Base-by-base conservation (phyloP, 1,140 invertebrate genomes). In the Euura saliciscinereae region DNA sequence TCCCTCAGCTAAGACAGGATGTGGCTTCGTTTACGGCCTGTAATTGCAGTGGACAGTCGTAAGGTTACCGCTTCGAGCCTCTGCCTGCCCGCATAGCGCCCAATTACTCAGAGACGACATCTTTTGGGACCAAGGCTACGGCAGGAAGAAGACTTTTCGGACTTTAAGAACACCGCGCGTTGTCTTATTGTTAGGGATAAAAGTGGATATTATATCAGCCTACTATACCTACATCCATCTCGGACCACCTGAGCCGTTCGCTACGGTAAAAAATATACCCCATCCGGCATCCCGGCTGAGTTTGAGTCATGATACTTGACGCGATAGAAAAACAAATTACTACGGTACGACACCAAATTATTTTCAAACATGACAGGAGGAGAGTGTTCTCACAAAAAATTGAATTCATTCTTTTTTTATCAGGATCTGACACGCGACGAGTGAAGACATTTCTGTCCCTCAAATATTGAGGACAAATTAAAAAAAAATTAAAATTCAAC, bases 21-120 rank as follows among this genome's bases (percentile, higher is more conserved):
- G 86, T 87, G 86, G 86, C 83, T 77, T 78, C 80, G 78, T 87
- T 87, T 87, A 87, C 85, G 84, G 82, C 84, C 82, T 83, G 83
- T 87, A 87, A 87, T 87, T 87, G 85, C 79, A 85, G 84, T 84
- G 85, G 76, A 82, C 51, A 59, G 51, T 59, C 51, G 51, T 11
- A 59, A 59, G 51, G 51, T 59, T 59, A 8, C 13, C 51, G 10
- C 51, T n/a, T 59, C 28, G 28, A 59, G 51, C 51, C 28, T 59
- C 83, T 66, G 76, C 82, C 74, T 76, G 79, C 73, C 74, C 74
- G 76, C 78, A 77, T 81, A 74, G 78, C 75, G 74, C 76, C 83
- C 84, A 84, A 86, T 86, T 86, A 85, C 85, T 86, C 81, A 85
- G 81, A 75, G 85, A 85, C 84, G 86, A 86, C 51, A 59, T 11